These are phyloP conservation scores for Pyrocephalus nanus DNA, from an alignment of 2,797 vertebrate genomes.

Conservation along the genomic window DNA sequence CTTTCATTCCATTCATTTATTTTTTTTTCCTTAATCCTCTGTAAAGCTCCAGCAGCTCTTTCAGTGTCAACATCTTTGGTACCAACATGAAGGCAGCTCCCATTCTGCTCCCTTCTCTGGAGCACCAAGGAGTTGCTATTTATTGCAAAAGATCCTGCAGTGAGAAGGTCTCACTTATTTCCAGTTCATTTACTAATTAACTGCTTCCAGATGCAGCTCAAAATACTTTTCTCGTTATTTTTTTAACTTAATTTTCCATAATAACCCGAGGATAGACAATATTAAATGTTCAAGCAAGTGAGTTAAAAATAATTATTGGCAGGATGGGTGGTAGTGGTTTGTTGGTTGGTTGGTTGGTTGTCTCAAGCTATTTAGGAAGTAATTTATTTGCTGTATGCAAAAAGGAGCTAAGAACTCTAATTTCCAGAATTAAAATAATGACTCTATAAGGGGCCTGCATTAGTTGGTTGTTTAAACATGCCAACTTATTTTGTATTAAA, in stretches of 20 bases:
- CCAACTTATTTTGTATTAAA: background rate
- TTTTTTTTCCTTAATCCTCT: background rate
- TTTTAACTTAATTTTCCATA: background rate
- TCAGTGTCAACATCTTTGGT: background rate
- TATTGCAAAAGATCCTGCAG: background rate
- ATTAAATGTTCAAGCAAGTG: constrained; percentile 1
- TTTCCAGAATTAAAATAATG: constrained; percentile 17
- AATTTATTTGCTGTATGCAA: constrained; percentile 13
- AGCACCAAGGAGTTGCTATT: background rate
- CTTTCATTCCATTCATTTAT: background rate
- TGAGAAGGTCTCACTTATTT: constrained; percentile 44
- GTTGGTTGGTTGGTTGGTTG: background rate
- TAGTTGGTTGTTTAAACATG: background rate
- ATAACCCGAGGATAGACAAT: constrained; percentile 1
- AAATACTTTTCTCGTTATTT: constrained; percentile 20
- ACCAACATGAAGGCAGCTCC: background rate
- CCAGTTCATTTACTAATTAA: constrained; percentile 61
- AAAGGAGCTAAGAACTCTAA: constrained; percentile 1
- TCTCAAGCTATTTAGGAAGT: constrained; percentile 14
- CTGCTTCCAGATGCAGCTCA: constrained; percentile 40
- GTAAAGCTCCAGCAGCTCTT: background rate
- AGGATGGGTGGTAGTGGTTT: background rate
- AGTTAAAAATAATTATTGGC: constrained; percentile 1
- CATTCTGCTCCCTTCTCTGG: background rate
- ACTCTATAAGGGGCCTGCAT: background rate